Evolutionary conservation across 2,888 invertebrate genomes (phyloP).

Genomic region (Neria commutata): DNA sequence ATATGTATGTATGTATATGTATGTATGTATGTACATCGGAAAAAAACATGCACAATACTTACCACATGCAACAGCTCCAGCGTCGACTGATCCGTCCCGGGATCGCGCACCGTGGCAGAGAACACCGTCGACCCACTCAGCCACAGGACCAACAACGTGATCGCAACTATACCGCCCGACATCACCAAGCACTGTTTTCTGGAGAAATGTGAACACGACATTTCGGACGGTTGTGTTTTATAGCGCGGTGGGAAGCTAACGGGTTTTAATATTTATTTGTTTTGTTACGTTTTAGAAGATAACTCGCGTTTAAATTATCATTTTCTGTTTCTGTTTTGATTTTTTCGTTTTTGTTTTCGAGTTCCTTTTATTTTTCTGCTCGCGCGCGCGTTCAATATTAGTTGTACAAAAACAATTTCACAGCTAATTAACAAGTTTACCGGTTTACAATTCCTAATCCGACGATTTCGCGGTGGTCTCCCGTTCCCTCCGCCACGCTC

Average conservation of each 20-base stretch:
- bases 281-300: background rate
- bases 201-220: constrained; percentile 57
- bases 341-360: background rate
- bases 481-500: too few species aligned
- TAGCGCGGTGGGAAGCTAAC: background rate
- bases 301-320: background rate
- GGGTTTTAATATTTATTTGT: background rate
- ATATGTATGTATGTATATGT: background rate
- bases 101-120: constrained; percentile 41
- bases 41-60: constrained; percentile 40
- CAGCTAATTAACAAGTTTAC: background rate
- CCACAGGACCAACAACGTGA: constrained; percentile 50
- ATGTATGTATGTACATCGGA: background rate
- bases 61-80: constrained; percentile 59
- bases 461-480: too few species aligned
- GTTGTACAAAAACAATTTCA: background rate
- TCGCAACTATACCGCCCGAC: constrained; percentile 47
- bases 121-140: constrained; percentile 46
- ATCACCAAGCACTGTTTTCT: constrained; percentile 55
- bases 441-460: background rate
- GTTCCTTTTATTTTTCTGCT: background rate
- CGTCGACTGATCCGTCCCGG: constrained; percentile 47
- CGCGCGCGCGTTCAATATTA: background rate
- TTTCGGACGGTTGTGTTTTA: too few species aligned
- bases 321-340: constrained; percentile 2